These are phyloP conservation scores for Conus betulinus DNA, from an alignment of 1,140 invertebrate species.

Conservation along the genomic window DNA sequence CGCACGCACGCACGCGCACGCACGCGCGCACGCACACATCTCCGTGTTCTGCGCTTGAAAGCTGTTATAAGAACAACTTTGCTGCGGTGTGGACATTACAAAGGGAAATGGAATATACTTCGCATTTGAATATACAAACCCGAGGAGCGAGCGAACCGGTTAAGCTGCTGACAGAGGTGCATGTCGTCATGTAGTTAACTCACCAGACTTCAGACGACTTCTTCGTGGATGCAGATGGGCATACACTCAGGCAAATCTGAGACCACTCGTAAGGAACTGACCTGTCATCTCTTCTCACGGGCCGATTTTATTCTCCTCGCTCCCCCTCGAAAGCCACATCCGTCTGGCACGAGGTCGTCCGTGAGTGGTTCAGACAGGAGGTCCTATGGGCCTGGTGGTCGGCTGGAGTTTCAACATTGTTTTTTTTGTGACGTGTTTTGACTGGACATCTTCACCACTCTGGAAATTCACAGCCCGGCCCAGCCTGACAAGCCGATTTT, in stretches of 20 bases:
- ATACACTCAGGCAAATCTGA: no score
- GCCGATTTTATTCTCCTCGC: no score
- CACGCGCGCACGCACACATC: neutral
- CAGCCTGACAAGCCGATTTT: no score
- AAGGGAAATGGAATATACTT: neutral
- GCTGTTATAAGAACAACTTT: neutral
- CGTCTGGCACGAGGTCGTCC: no score
- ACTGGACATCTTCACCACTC: no score
- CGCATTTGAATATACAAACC: neutral
- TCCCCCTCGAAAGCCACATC: no score
- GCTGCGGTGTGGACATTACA: neutral
- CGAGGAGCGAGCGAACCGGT: neutral
- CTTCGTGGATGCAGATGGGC: no score
- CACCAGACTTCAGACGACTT: neutral
- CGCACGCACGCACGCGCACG: neutral
- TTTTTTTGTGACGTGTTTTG: no score
- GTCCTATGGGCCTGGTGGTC: neutral
- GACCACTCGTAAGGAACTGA: no score
- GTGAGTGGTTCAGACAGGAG: no score
- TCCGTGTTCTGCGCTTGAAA: neutral
- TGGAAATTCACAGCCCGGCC: neutral
- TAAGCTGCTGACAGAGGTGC: neutral
- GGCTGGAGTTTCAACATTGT: neutral
- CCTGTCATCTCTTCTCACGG: no score
- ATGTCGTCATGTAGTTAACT: neutral